A percentile compares a stretch with the other conserved stretches of the same genome.
These are phyloP conservation scores for Glomeris maerens DNA, from an alignment of 1,140 invertebrate genomes.

Conservation along the genomic window DNA sequence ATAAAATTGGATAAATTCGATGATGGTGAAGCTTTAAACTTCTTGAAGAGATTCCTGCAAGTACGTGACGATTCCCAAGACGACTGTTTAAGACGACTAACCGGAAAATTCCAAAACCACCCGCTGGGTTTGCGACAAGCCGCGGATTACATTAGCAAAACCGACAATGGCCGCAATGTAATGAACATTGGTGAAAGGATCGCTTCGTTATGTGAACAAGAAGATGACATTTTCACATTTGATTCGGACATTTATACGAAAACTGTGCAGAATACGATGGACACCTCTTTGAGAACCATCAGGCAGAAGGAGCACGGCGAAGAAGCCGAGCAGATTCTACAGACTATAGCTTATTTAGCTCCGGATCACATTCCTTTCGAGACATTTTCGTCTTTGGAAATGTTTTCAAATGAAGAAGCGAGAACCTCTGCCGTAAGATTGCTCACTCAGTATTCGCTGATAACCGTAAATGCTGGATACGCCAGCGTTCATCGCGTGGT, in stretches of 20 bases:
- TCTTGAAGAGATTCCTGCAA: conserved; percentile 15
- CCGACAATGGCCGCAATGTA: neutral
- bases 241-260: conserved; percentile 14
- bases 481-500: too few relatives aligned
- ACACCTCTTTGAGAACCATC: conserved; percentile 17
- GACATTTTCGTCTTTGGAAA: too few relatives aligned
- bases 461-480: too few relatives aligned
- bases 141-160: conserved; percentile 9
- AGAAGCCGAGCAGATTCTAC: conserved; percentile 10
- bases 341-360: conserved; percentile 11
- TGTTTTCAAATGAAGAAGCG: too few relatives aligned
- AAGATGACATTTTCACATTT: conserved; percentile 9
- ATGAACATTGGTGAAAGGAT: conserved; percentile 9
- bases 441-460: too few relatives aligned
- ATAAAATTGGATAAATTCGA: conserved; percentile 9
- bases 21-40: conserved; percentile 15
- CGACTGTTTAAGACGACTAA: conserved; percentile 12
- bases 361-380: conserved; percentile 9
- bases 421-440: too few relatives aligned
- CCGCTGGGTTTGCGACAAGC: conserved; percentile 17
- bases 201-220: conserved; percentile 10
- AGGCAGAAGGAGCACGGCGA: conserved; percentile 12
- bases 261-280: conserved; percentile 16
- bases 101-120: conserved; percentile 12
- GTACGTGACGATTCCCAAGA: conserved; percentile 13